Evolutionary conservation across 2,113 vertebrate genomes (phyloP).

Genomic region (Lophotis ruficrista): DNA sequence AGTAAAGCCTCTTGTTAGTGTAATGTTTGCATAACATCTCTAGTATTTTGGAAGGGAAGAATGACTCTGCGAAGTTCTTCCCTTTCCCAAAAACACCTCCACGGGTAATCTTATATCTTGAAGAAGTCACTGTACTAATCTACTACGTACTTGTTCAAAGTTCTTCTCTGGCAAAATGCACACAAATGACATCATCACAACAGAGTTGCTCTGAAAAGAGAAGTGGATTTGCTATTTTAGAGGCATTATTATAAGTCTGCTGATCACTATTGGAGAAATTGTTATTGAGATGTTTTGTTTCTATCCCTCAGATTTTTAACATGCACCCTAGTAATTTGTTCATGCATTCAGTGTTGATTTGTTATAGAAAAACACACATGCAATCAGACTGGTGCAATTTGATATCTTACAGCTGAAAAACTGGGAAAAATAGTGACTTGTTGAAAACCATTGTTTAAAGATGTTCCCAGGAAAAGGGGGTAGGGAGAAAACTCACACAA

Average conservation of each 20-base stretch:
- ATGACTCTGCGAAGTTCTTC: neutral
- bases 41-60: constrained; percentile 8
- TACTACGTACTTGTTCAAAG: constrained; percentile 25
- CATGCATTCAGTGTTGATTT: constrained; percentile 8
- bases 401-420: constrained; percentile 48
- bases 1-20: neutral
- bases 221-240: neutral
- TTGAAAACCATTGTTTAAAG: constrained; percentile 61
- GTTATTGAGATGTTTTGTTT: neutral
- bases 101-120: constrained; percentile 2
- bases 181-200: neutral
- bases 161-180: constrained; percentile 15
- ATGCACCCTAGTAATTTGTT: neutral
- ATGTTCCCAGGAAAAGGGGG: constrained; percentile 23
- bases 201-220: constrained; percentile 13
- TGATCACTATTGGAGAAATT: neutral
- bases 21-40: neutral
- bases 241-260: neutral
- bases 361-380: constrained; percentile 41
- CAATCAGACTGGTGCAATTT: constrained; percentile 14
- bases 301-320: neutral
- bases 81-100: neutral
- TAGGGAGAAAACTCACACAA: neutral
- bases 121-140: constrained; percentile 28
- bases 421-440: neutral